A percentile compares a stretch with the other conserved stretches of the same genome.
Evolutionary conservation across 1,140 invertebrate species (phyloP).

Genomic region (Pristionchus pacificus): DNA sequence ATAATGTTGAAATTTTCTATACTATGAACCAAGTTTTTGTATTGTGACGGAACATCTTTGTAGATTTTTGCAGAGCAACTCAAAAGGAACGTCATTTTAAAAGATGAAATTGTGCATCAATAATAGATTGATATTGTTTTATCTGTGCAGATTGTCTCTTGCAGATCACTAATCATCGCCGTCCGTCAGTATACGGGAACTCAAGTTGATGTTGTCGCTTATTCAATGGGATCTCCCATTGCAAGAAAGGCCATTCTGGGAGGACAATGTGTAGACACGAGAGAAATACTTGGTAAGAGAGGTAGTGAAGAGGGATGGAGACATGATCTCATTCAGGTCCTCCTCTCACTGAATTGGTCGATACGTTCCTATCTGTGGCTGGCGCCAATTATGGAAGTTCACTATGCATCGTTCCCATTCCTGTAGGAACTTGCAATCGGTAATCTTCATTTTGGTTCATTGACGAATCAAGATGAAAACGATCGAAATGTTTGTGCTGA

Average conservation of each 20-base stretch:
- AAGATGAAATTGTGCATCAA: neutral
- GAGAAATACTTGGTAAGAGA: constrained; percentile 26
- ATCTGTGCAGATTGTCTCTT: constrained; percentile 38
- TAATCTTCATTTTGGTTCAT: constrained; percentile 21
- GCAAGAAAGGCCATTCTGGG: constrained; percentile 50
- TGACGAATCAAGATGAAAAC: constrained; percentile 5
- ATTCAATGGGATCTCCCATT: constrained; percentile 56
- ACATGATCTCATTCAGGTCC: constrained; percentile 16
- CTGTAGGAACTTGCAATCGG: constrained; percentile 39
- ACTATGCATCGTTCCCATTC: constrained; percentile 36
- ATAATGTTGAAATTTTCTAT: no score
- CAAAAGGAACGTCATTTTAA: neutral
- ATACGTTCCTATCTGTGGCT: constrained; percentile 36
- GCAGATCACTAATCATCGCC: constrained; percentile 35
- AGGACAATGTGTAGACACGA: constrained; percentile 39
- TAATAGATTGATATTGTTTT: constrained; percentile 40
- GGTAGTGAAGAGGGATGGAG: no score
- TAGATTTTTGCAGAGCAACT: neutral
- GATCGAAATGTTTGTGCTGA: constrained; percentile 10
- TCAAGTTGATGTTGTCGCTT: constrained; percentile 52
- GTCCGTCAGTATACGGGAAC: constrained; percentile 48
- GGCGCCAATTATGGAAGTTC: constrained; percentile 35
- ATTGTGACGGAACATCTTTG: no score
- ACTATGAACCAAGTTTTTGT: no score
- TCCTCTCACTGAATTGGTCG: constrained; percentile 38